A percentile compares a stretch with the other conserved stretches of the same genome.
These are phyloP conservation scores for Thamnophis sirtalis DNA, from an alignment of 2,113 vertebrate species.

Conservation along the genomic window DNA sequence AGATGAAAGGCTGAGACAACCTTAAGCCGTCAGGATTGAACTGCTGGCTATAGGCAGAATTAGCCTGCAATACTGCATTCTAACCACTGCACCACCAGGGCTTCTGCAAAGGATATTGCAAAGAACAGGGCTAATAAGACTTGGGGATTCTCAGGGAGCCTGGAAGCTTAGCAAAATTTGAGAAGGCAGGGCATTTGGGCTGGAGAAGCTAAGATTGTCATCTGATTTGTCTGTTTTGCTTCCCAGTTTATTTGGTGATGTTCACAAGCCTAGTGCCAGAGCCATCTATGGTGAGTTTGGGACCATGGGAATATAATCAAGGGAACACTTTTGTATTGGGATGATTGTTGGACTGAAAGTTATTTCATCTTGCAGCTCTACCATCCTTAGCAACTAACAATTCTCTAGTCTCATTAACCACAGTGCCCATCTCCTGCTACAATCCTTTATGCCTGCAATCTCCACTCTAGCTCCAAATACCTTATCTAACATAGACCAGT, in stretches of 20 bases:
- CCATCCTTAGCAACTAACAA: not conserved
- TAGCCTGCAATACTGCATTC: no score
- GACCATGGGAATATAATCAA: not conserved
- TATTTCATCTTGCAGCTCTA: not conserved
- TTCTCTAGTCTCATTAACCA: not conserved
- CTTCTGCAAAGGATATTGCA: not conserved
- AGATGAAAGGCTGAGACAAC: no score
- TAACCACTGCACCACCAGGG: no score
- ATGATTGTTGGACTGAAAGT: not conserved
- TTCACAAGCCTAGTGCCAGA: constrained; percentile 61
- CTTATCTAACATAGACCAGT: not conserved
- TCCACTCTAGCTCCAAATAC: not conserved
- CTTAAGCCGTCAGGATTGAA: no score
- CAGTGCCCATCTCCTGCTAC: not conserved
- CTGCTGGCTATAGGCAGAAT: no score
- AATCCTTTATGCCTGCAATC: not conserved
- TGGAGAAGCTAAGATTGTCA: not conserved
- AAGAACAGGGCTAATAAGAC: not conserved
- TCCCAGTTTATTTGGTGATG: constrained; percentile 40
- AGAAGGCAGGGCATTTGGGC: not conserved
- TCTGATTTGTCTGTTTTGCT: not conserved
- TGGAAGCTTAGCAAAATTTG: not conserved
- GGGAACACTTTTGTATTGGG: not conserved
- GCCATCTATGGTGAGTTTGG: constrained; percentile 62
- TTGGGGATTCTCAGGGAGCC: not conserved